phyloP scores from a whole-genome alignment of 2,113 vertebrate species.

The Xyrauchen texanus region DNA sequence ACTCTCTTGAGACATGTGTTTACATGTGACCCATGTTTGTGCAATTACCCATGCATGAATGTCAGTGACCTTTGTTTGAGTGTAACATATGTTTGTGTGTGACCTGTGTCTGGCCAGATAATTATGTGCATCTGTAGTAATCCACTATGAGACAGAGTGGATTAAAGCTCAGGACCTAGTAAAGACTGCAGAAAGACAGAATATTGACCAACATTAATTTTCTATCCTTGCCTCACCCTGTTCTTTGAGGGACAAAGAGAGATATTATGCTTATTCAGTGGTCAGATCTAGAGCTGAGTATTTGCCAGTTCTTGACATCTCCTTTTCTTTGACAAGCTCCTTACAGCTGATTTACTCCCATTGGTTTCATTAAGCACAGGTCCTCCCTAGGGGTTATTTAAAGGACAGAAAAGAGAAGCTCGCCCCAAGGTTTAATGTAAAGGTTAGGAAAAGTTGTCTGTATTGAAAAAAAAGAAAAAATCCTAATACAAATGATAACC shows the following conservation, averaged over 20 bases:
- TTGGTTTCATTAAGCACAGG: neutral
- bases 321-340: neutral
- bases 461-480: too few species aligned
- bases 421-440: conserved; percentile 8
- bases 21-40: neutral
- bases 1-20: too few species aligned
- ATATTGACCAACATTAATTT: neutral
- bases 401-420: conserved; percentile 18
- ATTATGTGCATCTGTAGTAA: conserved; percentile 34
- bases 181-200: neutral
- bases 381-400: neutral
- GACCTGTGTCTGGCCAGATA: conserved; percentile 32
- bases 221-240: neutral
- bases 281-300: neutral
- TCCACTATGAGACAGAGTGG: conserved; percentile 31
- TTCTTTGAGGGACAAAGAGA: neutral
- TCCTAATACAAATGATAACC: neutral
- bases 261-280: neutral
- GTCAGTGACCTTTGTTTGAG: neutral
- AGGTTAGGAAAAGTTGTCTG: neutral
- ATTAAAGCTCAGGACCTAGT: conserved; percentile 30
- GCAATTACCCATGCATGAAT: neutral
- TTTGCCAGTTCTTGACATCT: neutral
- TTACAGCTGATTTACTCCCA: neutral
- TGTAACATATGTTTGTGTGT: conserved; percentile 3